Base-by-base conservation (phyloP, 1,140 invertebrate species). In the Platyscapa corneri region DNA sequence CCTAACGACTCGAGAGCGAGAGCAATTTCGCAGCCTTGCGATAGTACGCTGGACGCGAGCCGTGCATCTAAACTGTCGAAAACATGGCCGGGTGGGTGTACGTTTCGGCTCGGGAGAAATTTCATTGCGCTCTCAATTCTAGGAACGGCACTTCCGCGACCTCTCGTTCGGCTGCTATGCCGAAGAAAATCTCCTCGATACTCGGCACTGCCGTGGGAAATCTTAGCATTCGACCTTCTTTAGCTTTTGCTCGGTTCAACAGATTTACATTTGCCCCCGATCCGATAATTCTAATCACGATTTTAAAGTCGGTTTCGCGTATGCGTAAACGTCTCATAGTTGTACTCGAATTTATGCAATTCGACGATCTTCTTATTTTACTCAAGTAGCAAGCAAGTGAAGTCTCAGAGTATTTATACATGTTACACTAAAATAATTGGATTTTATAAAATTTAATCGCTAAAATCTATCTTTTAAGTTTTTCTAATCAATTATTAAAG, bases 41-140 rank as follows among this genome's bases (percentile, higher is more conserved):
- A 77, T 77, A 49, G 46, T 32, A 16, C 32, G 27, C 0, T 46
- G 23, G 23, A 10, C 78, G 42, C 64, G 65, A 81, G 39, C 12
- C 30, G 42, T 81, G 64, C 64, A 70, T 49, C 65, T 70, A 49
- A 70, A 70, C 65, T 80, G 56, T 42, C 77, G 77, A 65, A 80
- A 80, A 80, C 32, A 7, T 34, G 34, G 18, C 0, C 77, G 30
- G 37, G 32, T 65, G 53, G 53, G 53, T 39, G 60, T 18, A 65
- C 23, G 53, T 42, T 39, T 65, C 60, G 77, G 53, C 37, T 18
- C 23, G 60, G 49, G 60, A 78, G 76, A 78, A 78, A 78, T 78
- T 78, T 56, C 74, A 46, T 49, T 76, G 74, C 74, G 42, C 74
- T 49, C 74, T 49, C 39, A 42, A 49, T 46, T 46, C 74, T 46